phyloP scores from a whole-genome alignment of 2,113 vertebrate genomes.

The Pelobates fuscus region DNA sequence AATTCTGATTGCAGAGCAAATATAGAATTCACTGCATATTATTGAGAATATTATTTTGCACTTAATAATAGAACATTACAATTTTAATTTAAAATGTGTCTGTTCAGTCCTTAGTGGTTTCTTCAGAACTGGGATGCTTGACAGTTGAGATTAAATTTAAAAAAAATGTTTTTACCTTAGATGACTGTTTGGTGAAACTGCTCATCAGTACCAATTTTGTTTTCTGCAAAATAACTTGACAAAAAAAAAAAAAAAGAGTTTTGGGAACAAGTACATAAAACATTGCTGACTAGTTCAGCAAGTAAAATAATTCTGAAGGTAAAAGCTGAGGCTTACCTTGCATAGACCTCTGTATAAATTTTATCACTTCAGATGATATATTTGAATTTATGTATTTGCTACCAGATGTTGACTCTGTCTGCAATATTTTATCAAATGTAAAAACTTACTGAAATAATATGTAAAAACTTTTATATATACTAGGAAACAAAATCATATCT shows the following conservation, averaged over 20 bases:
- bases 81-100: too few relatives aligned
- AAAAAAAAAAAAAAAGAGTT: slow-evolving; percentile 1
- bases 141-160: not conserved
- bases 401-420: slow-evolving; percentile 1
- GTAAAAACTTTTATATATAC: too few relatives aligned
- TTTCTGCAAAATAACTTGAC: slow-evolving; percentile 31
- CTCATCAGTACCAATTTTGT: slow-evolving; percentile 7
- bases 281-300: slow-evolving; percentile 31
- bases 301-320: slow-evolving; percentile 41
- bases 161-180: not conserved
- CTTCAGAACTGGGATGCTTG: not conserved
- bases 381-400: slow-evolving; percentile 7
- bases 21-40: too few relatives aligned
- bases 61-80: too few relatives aligned
- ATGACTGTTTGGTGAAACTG: slow-evolving; percentile 1
- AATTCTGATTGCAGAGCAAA: too few relatives aligned
- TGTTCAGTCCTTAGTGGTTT: not conserved
- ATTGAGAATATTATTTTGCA: too few relatives aligned
- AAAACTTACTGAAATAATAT: not conserved
- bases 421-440: not conserved
- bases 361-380: not conserved
- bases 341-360: not conserved
- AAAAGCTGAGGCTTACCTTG: slow-evolving; percentile 27
- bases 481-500: too few relatives aligned
- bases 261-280: slow-evolving; percentile 48